Evolutionary conservation across 2,888 invertebrate genomes (phyloP), one percentile per base, ranked within the genome.

Genomic region (Carterocephalus palaemon): DNA sequence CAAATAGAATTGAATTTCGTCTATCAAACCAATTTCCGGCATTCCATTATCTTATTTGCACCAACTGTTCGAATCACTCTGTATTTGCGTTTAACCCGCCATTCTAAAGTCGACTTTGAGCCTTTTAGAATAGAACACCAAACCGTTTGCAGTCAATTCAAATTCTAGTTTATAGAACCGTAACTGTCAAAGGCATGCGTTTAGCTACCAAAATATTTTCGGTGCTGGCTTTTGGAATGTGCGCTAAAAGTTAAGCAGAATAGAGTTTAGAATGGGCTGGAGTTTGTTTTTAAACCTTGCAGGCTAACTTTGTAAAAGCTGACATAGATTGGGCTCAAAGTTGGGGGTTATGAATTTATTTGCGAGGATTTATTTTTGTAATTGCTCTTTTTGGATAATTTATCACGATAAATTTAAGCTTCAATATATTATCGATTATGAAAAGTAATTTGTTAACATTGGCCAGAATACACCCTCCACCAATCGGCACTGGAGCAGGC

Each of bases 1-100:
- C n/a, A 5, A 28, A 45, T 37, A 45, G 17, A 45, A 45, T 37
- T 19, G 51, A 55, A 51, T 59, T 54, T 60, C 50, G 52, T 48
- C 51, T 55, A 53, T 55, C 52, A 50, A 54, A 57, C 52, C 54
- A 55, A 51, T 58, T 53, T 54, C 55, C 51, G 56, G 63, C 62
- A 67, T 64, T 65, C 63, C 63, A 68, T 69, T 73, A 73, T 74
- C 72, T 69, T 70, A 72, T 69, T 75, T 70, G 64, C 58, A 52
- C 32, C 28, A 45, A 45, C 31, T 19, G 26, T 36, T 46, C 32
- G 31, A 47, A 51, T 54, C 56, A 56, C 57, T 64, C 62, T 64
- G 60, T 64, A 71, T 66, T 42, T 36, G 33, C 8, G 1, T 22
- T 3, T 9, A 60, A 63, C 53, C 61, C 53, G 54, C 22, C 36